Evolutionary conservation across 2,113 vertebrate species (phyloP).

Genomic region (Paratilapia polleni): DNA sequence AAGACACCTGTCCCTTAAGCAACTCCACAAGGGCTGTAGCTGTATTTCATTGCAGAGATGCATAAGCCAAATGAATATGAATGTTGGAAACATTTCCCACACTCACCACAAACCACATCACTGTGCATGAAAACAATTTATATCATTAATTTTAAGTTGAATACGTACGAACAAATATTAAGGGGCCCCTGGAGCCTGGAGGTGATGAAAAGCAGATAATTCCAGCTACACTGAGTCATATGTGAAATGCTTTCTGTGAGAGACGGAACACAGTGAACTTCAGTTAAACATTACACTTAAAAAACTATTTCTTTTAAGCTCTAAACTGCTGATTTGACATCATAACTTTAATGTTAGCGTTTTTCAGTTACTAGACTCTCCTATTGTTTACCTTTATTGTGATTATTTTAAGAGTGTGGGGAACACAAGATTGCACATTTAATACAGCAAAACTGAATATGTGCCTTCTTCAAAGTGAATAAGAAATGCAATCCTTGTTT

Average conservation of each 20-base stretch:
- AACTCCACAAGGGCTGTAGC: conserved; percentile 22
- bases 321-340: neutral
- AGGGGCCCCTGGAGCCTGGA: neutral
- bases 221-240: conserved; percentile 7
- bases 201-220: conserved; percentile 43
- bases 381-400: neutral
- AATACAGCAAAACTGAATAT: neutral
- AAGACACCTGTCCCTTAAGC: neutral
- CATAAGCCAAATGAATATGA: conserved; percentile 49
- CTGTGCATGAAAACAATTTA: conserved; percentile 38
- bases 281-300: neutral
- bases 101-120: conserved; percentile 49
- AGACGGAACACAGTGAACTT: neutral
- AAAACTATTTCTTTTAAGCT: neutral
- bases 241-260: neutral
- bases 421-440: neutral
- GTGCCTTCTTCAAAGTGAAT: neutral
- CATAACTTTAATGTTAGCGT: neutral
- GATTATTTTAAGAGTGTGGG: neutral
- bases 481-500: neutral
- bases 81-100: conserved; percentile 49
- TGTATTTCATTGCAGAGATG: neutral
- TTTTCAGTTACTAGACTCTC: neutral
- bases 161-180: conserved; percentile 35
- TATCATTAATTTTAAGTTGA: conserved; percentile 37